Conservation (phyloP, 2,888 invertebrate species). For the Caenorhabditis sp. region DNA sequence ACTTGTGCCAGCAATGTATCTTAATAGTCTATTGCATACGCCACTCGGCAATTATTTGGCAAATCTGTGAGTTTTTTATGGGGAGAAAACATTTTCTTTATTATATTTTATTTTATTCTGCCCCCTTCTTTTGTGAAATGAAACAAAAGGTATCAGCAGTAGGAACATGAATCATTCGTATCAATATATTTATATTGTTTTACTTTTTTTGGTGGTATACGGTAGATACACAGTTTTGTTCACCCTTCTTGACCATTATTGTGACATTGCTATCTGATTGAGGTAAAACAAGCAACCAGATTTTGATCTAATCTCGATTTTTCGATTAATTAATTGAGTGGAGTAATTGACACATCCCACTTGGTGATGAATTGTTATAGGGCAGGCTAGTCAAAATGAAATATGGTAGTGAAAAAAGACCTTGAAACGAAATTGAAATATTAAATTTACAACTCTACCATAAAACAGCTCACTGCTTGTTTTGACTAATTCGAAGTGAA, state of each 20-base stretch:
- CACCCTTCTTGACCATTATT: background rate
- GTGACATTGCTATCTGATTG: background rate
- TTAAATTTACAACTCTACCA: background rate
- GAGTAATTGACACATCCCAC: background rate
- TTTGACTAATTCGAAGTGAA: conserved; percentile 31
- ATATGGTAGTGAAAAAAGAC: conserved; percentile 1
- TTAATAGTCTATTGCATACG: conserved; percentile 5
- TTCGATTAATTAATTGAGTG: conserved; percentile 2
- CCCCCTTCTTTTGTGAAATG: conserved; percentile 8
- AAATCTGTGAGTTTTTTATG: conserved; percentile 27
- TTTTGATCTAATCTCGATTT: background rate
- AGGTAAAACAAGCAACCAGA: background rate
- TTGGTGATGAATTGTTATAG: background rate
- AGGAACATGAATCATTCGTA: background rate
- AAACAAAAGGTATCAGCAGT: conserved; percentile 5
- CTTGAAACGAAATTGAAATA: conserved; percentile 10
- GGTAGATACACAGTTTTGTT: no score
- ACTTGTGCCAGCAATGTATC: conserved; percentile 8
- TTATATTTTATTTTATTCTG: conserved; percentile 23
- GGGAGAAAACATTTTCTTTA: conserved; percentile 7
- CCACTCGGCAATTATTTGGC: conserved; percentile 19
- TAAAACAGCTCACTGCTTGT: conserved; percentile 18
- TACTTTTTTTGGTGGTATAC: conserved; percentile 6
- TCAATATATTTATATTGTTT: conserved; percentile 11
- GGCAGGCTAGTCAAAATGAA: background rate